These are phyloP conservation scores for Eupeodes latifasciatus DNA, from an alignment of 2,888 invertebrate genomes.

Conservation along the genomic window DNA sequence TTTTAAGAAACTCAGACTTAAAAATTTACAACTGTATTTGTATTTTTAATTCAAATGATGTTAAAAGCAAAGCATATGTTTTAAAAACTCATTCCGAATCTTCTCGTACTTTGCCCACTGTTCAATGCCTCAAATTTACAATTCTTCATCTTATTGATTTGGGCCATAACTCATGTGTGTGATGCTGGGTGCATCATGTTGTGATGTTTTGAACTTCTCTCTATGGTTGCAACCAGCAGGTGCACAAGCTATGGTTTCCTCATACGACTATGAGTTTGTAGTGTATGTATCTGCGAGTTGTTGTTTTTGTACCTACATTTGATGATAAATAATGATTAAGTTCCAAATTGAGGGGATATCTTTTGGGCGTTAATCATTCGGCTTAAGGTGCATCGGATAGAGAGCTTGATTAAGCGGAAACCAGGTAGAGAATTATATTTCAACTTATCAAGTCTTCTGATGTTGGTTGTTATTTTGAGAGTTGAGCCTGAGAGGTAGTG, in stretches of 20 bases:
- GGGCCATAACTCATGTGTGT: conserved; percentile 68
- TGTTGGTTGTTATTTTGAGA: not conserved
- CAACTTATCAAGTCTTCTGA: not conserved
- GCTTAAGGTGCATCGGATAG: conserved; percentile 17
- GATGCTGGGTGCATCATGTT: conserved; percentile 24
- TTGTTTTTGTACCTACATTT: not conserved
- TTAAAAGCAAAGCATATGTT: too few species aligned
- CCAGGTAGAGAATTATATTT: conserved; percentile 25
- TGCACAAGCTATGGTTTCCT: conserved; percentile 54
- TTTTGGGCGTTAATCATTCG: conserved; percentile 72
- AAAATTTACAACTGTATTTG: too few species aligned
- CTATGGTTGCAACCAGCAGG: conserved; percentile 37
- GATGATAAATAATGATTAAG: conserved; percentile 75
- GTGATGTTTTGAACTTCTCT: conserved; percentile 32
- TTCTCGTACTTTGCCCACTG: not conserved
- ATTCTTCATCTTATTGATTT: conserved; percentile 70
- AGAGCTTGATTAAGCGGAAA: conserved; percentile 62
- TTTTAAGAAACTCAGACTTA: too few species aligned
- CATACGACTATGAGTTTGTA: not conserved
- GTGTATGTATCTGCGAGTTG: too few species aligned
- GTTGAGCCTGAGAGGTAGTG: not conserved
- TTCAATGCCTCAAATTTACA: conserved; percentile 57
- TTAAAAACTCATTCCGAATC: too few species aligned
- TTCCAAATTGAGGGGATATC: conserved; percentile 72
- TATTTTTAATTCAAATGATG: too few species aligned